These are phyloP conservation scores for Ormyrus thymus DNA, from an alignment of 2,888 invertebrate genomes.

Conservation along the genomic window DNA sequence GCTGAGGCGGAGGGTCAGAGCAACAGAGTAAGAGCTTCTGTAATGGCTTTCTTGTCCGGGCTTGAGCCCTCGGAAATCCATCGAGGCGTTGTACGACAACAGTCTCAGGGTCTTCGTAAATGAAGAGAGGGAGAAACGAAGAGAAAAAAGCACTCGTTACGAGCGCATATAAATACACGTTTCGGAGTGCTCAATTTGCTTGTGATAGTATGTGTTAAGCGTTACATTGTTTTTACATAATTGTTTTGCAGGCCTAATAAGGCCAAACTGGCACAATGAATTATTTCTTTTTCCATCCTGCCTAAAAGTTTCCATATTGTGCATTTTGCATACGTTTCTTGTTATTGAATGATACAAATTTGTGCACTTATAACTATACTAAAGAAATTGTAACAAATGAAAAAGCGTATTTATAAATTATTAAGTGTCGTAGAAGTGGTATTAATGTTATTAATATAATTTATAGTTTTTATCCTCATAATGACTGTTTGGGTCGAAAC, in stretches of 20 bases:
- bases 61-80: constrained; percentile 42
- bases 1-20: constrained; percentile 3
- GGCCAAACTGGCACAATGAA: background rate
- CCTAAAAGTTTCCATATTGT: no score
- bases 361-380: no score
- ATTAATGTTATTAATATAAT: no score
- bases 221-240: constrained; percentile 28
- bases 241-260: background rate
- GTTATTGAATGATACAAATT: no score
- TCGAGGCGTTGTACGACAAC: constrained; percentile 28
- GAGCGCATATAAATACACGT: constrained; percentile 28
- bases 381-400: no score
- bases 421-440: no score
- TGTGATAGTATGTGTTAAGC: constrained; percentile 34
- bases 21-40: constrained; percentile 1
- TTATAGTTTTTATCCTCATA: no score
- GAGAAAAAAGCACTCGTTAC: constrained; percentile 33
- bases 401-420: no score
- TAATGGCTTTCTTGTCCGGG: constrained; percentile 36
- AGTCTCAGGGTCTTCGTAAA: constrained; percentile 39
- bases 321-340: no score
- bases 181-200: constrained; percentile 8
- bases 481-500: no score
- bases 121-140: constrained; percentile 13
- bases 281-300: background rate